Evolutionary conservation across 2,797 vertebrate species (phyloP), one percentile per base, ranked within the genome.

Genomic region (Discoglossus pictus): DNA sequence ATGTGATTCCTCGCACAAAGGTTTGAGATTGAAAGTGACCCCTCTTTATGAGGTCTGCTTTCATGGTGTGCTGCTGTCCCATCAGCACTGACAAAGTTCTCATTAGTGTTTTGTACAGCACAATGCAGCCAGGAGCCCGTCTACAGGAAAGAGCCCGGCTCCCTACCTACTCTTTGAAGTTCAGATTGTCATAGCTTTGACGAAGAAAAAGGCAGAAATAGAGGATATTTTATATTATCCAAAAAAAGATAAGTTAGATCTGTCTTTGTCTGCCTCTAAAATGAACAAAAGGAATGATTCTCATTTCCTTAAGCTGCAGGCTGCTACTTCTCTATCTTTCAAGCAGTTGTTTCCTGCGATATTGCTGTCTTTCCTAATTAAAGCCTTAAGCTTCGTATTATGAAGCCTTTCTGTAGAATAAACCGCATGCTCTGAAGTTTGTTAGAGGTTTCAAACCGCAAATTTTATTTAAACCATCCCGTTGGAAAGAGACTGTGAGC

Each of bases 31-130:
- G 27, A n/a, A 39, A 62, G 58, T 27, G 61, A 60, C 46, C 48
- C 58, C 27, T 43, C 6, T n/a, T 31, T 16, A 39, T 47, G 3
- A 34, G 66, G 66, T 55, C 50, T n/a, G 13, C 16, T 61, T 55
- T 47, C 31, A 61, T 44, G 10, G 7, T 38, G 40, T 38, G 7
- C 9, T 18, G 31, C 2, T 39, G 11, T 61, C 39, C 31, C 58
- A 24, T 61, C 50, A 13, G 40, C 23, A 9, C 20, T 42, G 35
- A 20, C 44, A 20, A 55, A 38, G 31, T 47, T 51, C 66, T 69
- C 66, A 69, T 69, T 69, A 69, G 66, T 55, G 48, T 21, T 11
- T n/a, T 17, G 43, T 17, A 47, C 21, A 35, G 13, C n/a, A n/a
- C 42, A 25, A 40, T 21, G 46, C n/a, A 38, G 55, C 39, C n/a